A percentile compares a stretch with the other conserved stretches of the same genome.
These are phyloP conservation scores for Drosophila ficusphila DNA, from an alignment of 1,140 invertebrate genomes.

Conservation along the genomic window DNA sequence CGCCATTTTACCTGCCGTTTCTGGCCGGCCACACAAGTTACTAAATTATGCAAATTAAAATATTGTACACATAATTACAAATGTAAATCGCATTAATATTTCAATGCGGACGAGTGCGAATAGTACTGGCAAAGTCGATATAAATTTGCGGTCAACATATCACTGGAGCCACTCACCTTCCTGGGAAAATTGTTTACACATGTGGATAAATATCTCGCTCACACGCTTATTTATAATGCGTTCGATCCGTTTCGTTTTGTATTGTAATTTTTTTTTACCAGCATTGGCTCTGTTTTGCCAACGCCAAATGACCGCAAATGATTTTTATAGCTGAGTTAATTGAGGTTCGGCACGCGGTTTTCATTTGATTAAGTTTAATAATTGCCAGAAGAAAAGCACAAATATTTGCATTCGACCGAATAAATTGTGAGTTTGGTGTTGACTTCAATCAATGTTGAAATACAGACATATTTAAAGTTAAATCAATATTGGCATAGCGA, in stretches of 20 bases:
- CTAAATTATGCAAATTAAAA: conserved; percentile 82
- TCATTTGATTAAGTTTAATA: conserved; percentile 80
- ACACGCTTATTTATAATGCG: conserved; percentile 30
- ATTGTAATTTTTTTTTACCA: neutral
- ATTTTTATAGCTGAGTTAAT: conserved; percentile 78
- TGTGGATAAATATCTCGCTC: conserved; percentile 16
- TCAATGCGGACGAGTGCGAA: conserved; percentile 47
- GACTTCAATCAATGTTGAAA: conserved; percentile 36
- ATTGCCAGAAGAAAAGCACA: conserved; percentile 54
- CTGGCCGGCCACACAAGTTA: conserved; percentile 38
- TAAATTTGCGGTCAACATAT: conserved; percentile 75
- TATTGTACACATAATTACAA: conserved; percentile 79
- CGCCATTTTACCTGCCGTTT: neutral
- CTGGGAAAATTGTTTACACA: conserved; percentile 26
- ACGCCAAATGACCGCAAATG: conserved; percentile 63
- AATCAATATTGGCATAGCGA: conserved; percentile 26
- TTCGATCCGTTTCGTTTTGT: conserved; percentile 30
- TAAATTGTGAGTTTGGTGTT: conserved; percentile 9
- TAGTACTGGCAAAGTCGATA: conserved; percentile 59
- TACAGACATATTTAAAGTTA: conserved; percentile 36
- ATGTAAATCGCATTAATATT: conserved; percentile 79
- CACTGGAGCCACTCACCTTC: conserved; percentile 42
- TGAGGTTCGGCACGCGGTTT: conserved; percentile 69
- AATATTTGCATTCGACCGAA: conserved; percentile 51
- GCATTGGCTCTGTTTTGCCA: conserved; percentile 18